Evolutionary conservation across 2,888 invertebrate genomes (phyloP), one percentile per base, ranked within the genome.

Genomic region (Rhagonycha fulva): DNA sequence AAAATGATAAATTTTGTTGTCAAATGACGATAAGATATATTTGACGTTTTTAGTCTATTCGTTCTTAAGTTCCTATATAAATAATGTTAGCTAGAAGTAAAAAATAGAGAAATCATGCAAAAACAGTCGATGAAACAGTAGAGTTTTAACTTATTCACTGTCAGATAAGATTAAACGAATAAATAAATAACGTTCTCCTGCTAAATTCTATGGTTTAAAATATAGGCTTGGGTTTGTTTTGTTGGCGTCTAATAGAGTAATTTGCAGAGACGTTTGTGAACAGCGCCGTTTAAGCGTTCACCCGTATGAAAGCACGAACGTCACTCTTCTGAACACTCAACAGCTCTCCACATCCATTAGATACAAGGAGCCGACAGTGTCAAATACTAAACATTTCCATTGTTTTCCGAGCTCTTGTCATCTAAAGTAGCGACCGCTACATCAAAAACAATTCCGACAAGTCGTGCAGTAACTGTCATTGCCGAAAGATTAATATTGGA

Each of bases 341-440:
- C 80, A 78, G 79, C 80, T 80, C 80, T 82, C 78, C 78, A 79
- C 81, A 81, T 78, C 81, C 80, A 82, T 82, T 81, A 81, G 79
- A 81, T 78, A 80, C 81, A 80, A 82, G 80, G 81, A 80, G 76
- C 79, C 76, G 77, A 76, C 75, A 77, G 79, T 80, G 81, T 80
- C 81, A 78, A 80, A 82, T 81, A 81, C 80, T 82, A 82, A 82
- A 83, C 83, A 81, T 76, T 74, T 76, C 80, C 78, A 82, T 82
- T 82, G 82, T 83, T 80, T 79, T 78, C 78, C 75, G 63, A 72
- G 75, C 68, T 68, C 72, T 72, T 76, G 75, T 72, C 75, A 71
- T 66, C 75, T 71, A 75, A 75, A 71, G 71, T 75, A 75, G 75
- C 71, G 76, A 78, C 76, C 72, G 80, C 78, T 79, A 81, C 80